Base-by-base conservation (phyloP, 1,140 invertebrate genomes). In the Nilaparvata lugens region DNA sequence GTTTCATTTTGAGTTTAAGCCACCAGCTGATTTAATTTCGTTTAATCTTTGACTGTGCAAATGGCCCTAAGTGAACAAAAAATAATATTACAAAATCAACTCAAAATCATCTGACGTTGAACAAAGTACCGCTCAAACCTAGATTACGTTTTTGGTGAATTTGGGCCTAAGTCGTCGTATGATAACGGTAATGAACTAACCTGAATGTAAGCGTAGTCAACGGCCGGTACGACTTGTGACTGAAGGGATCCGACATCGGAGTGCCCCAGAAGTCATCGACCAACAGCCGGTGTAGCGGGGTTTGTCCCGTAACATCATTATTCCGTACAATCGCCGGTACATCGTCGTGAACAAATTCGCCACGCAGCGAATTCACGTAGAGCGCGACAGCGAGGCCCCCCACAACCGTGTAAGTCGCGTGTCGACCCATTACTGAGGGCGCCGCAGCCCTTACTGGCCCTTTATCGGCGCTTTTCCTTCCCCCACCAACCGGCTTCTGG, bases 211-310 rank as follows among this genome's bases (percentile, higher is more conserved):
- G 75, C 31, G 86, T 86, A 4, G 89, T 93, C 38, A 93, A 75
- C 9, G 89, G 89, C 60, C 89, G 76, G 72, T 91, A 92, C 19
- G 87, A 90, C 74, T 92, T 92, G 73, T 93, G 89, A 69, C 88
- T 91, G 67, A 77, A 79, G 23, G 84, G 76, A 73, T 92, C 88
- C n/a, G 83, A 79, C 88, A 95, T 92, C 6, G 89, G 87, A 21
- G 88, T 93, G 11, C 91, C 91, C 92, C 91, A 95, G 70, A 94
- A 95, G 72, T 95, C 92, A 74, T 95, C 89, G 62, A 79, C 77
- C 64, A 93, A 85, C 18, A 93, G 75, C 58, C 83, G 80, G 31
- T 71, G 70, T 52, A 89, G 68, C 0, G 85, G 76, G 40, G 81
- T 85, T 38, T 78, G 76, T 0, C 84, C 88, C 21, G 85, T 76